Base-by-base conservation (phyloP, 1,140 invertebrate species). In the Trachelipus rathkii region DNA sequence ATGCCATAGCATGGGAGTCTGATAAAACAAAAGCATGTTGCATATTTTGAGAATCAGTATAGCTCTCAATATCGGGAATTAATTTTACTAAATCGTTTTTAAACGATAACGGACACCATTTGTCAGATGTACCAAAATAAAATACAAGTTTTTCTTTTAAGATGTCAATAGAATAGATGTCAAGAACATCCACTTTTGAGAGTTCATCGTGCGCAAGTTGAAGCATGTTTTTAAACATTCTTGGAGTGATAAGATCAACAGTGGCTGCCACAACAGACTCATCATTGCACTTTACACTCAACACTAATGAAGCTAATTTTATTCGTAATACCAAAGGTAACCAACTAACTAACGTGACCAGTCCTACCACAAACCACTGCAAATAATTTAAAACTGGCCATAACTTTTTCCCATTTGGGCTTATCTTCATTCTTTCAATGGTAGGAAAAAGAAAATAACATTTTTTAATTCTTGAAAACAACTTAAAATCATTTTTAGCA, bases 391-490 rank as follows among this genome's bases (percentile, higher is more conserved):
- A 78, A 8, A 86, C 71, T 9, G 85, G 86, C 77, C 77, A 81
- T 0, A 81, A 67, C 75, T 77, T 81, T 70, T 82, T 80, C 15
- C 87, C 87, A 70, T 85, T 82, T 53, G 85, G 85, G 60, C 84
- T 85, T 11, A 78, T 72, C 5, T 85, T 83, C 85, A 88, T 87
- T 74, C 85, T 82, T 79, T 88, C 87, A 24, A 88, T 85, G 0
- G 86, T 87, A 44, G 87, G 87, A 81, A 88, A 87, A 8, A 88
- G 78, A 46, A 87, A 80, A 74, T 87, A 84, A 15, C 83, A 85
- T 6, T 83, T 77, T 9, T n/a, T n/a, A 15, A 79, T 76, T 68
- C 73, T 8, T 4, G 50, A 60, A 15, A 60, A 60, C 13, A 69
- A 43, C 13, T 50, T 71, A 23, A 21, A 50, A 11, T 15, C 8